phyloP scores from a whole-genome alignment of 2,113 vertebrate species.

The Mirza zaza region DNA sequence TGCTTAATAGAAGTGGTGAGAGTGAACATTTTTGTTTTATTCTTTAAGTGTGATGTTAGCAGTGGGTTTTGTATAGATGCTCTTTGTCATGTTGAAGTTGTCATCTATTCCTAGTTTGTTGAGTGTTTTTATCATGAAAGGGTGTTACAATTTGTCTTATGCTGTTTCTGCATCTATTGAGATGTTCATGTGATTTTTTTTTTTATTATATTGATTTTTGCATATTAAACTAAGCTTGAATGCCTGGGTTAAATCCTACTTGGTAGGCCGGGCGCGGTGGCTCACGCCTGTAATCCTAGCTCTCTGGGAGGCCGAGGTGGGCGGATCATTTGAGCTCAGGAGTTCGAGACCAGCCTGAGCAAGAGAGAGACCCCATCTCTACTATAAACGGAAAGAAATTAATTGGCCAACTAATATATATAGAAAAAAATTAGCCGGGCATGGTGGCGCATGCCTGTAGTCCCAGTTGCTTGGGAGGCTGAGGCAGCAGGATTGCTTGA shows the following conservation, averaged over 20 bases:
- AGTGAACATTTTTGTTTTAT: neutral
- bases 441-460: no score
- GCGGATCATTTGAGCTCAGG: no score
- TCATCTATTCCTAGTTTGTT: neutral
- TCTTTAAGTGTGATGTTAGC: neutral
- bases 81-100: neutral
- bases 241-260: neutral
- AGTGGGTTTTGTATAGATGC: neutral
- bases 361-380: no score
- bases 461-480: no score
- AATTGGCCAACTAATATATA: no score
- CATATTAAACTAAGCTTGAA: neutral
- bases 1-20: neutral
- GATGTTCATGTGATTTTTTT: neutral
- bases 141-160: neutral
- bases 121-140: neutral
- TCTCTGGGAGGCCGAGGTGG: no score
- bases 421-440: no score
- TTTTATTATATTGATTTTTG: conserved; percentile 16
- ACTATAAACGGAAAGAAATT: no score
- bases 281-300: no score
- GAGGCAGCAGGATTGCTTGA: no score
- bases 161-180: neutral
- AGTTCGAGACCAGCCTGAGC: no score
- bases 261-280: no score